Percentiles rank a stretch among this genome's conserved stretches.
These are phyloP conservation scores for Iguana delicatissima DNA, from an alignment of 2,797 vertebrate genomes.

Conservation along the genomic window DNA sequence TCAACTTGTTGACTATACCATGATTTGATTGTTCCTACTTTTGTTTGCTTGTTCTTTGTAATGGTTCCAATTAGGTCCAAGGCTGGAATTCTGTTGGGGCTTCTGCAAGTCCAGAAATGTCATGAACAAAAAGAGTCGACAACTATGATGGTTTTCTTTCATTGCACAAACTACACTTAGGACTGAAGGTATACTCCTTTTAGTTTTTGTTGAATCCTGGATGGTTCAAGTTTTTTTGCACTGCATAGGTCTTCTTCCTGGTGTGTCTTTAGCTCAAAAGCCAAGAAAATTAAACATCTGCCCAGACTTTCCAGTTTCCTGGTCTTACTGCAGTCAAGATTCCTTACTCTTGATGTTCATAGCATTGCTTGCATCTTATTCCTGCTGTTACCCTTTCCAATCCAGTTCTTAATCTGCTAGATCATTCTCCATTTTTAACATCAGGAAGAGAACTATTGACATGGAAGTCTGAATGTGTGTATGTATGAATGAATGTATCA, in stretches of 20 bases:
- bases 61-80: no score
- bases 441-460: conserved; percentile 15
- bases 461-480: no score
- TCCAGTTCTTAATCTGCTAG: conserved; percentile 27
- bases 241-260: accelerated
- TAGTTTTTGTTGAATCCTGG: background rate
- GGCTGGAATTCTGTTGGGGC: no score
- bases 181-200: no score
- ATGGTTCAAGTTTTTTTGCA: conserved; percentile 17
- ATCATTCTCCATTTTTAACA: conserved; percentile 18
- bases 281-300: conserved; percentile 44
- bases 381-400: conserved; percentile 45
- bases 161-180: no score
- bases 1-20: no score
- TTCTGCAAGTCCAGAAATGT: no score
- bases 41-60: no score
- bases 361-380: conserved; percentile 39
- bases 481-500: background rate
- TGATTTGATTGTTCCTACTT: no score
- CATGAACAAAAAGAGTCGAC: no score
- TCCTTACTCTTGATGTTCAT: conserved; percentile 63
- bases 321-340: conserved; percentile 39
- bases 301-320: conserved; percentile 43
- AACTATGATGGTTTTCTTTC: no score
- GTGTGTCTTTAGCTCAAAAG: conserved; percentile 25